Conservation (phyloP, 2,797 vertebrate species). For the Fistularia commersonii region DNA sequence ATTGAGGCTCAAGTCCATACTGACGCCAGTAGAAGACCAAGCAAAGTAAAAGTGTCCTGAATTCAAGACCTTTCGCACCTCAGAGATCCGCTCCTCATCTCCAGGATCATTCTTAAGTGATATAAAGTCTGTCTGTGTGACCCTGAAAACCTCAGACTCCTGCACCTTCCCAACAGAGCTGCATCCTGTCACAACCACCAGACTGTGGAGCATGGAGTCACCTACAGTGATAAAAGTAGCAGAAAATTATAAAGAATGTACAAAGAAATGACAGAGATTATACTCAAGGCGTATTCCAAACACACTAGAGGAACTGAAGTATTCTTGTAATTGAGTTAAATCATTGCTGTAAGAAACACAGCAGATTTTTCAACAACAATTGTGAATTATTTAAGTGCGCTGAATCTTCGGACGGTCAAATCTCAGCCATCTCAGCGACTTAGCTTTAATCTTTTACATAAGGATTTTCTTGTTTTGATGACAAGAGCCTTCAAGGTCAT, state of each 20-base stretch:
- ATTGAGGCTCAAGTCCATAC: constrained; percentile 93
- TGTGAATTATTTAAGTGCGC: too few species aligned
- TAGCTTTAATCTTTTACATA: constrained; percentile 37
- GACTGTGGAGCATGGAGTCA: constrained; percentile 90
- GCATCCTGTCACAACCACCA: constrained; percentile 95
- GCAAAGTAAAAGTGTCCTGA: constrained; percentile 98
- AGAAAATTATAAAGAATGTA: neutral
- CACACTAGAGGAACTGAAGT: too few species aligned
- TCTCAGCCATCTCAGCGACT: constrained; percentile 29
- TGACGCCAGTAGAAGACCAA: constrained; percentile 87
- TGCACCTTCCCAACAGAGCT: constrained; percentile 98
- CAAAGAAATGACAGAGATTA: neutral
- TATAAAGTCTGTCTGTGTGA: constrained; percentile 95
- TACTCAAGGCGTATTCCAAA: too few species aligned
- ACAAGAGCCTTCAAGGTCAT: constrained; percentile 54
- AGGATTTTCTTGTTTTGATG: constrained; percentile 47
- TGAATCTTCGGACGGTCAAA: constrained; percentile 12
- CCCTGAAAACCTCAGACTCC: constrained; percentile 96
- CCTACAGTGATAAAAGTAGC: constrained; percentile 69
- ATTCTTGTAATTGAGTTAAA: too few species aligned
- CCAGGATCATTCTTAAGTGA: constrained; percentile 84
- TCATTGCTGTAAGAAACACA: too few species aligned
- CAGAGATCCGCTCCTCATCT: constrained; percentile 91
- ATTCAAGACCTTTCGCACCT: constrained; percentile 93
- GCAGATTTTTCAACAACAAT: too few species aligned